Base-by-base conservation (phyloP, 2,113 vertebrate species). In the Dasypus novemcinctus region DNA sequence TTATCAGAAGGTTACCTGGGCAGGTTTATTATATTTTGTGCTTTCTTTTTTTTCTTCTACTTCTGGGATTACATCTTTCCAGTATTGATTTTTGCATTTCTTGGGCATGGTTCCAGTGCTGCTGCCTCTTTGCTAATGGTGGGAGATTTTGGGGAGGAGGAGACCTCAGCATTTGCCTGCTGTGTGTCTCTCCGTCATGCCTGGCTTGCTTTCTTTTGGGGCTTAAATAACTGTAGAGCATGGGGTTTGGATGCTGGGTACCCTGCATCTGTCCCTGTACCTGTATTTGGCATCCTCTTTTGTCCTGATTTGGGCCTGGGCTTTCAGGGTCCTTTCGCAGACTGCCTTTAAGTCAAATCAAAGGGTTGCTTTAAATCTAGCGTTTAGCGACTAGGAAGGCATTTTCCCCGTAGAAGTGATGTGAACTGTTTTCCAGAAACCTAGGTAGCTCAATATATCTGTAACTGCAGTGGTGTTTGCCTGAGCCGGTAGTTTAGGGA, bases 21-120 rank as follows among this genome's bases (percentile, higher is more conserved):
- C 74, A 92, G 82, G 15, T 80, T 91, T 92, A 63, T 91, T 83
- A 74, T 95, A 91, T 97, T 87, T 81, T 87, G 64, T 49, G 33
- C 38, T 59, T 21, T 57, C 72, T 90, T 92, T 68, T 63, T 17
- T 61, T 74, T 94, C 90, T 69, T 89, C 54, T n/a, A n/a, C 33
- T 61, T 57, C 21, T 4, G 80, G 61, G 46, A 17, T 31, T n/a
- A 27, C 66, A 31, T 92, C 61, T 92, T 95, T 68, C 52, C 31
- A 29, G 1, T 87, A 96, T 64, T 1, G 36, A 79, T 86, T 95
- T 93, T 90, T 76, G 3, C 41, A 23, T 85, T 68, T 14, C n/a
- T 66, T 89, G 83, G 64, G 91, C 75, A 80, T 21, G 15, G 33
- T 59, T 81, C 0, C 0, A 41, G 46, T 27, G 46, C 29, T 69